Evolutionary conservation across 1,140 invertebrate genomes (phyloP).

Genomic region (Danaus plexippus): DNA sequence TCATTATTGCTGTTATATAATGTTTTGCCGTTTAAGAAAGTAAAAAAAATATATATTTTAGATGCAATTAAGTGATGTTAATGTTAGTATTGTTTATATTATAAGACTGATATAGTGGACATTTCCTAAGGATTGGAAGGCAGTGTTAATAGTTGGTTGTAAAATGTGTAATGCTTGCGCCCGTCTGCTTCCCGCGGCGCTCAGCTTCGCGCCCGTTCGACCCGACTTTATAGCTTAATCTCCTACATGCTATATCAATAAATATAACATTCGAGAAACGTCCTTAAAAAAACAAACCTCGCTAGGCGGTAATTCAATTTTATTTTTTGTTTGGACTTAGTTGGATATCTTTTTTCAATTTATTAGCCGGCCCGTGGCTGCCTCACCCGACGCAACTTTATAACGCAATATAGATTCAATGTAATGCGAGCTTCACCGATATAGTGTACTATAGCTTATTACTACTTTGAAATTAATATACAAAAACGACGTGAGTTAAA

Average conservation of each 20-base stretch:
- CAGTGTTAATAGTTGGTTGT: conserved; percentile 49
- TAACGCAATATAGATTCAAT: too few species aligned
- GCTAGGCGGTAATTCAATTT: conserved; percentile 26
- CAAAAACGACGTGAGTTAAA: too few species aligned
- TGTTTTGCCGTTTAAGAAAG: too few species aligned
- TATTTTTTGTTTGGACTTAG: conserved; percentile 25
- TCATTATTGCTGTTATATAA: too few species aligned
- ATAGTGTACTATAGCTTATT: too few species aligned
- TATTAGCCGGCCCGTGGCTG: conserved; percentile 24
- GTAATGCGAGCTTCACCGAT: too few species aligned
- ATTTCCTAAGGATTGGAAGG: conserved; percentile 13
- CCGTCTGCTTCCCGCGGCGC: conserved; percentile 47
- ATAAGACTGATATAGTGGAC: not conserved
- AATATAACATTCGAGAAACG: conserved; percentile 50
- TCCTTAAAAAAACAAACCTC: conserved; percentile 25
- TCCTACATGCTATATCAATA: conserved; percentile 60
- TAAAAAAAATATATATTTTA: too few species aligned
- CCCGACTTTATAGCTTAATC: conserved; percentile 65
- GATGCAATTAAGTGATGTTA: too few species aligned
- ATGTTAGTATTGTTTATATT: too few species aligned
- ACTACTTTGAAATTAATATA: too few species aligned
- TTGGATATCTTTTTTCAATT: conserved; percentile 32
- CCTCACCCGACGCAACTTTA: not conserved
- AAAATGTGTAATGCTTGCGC: conserved; percentile 49
- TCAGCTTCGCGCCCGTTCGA: conserved; percentile 46